Percentiles rank a stretch among this genome's conserved stretches.
Conservation (phyloP, 2,113 vertebrate species). For the Suricata suricatta region DNA sequence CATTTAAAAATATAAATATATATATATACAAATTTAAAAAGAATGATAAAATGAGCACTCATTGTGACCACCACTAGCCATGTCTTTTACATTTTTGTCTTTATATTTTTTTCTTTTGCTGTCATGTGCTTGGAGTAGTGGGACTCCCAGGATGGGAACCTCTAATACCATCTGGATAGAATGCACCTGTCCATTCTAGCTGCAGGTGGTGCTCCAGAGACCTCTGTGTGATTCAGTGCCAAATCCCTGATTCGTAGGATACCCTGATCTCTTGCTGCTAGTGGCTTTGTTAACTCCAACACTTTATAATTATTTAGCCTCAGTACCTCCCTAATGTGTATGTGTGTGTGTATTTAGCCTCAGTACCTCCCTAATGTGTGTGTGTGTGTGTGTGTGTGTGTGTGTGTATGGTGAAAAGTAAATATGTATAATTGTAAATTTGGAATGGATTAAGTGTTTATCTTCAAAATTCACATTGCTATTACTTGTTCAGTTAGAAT, state of each 20-base stretch:
- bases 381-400: not conserved
- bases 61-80: not conserved
- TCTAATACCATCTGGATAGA: not conserved
- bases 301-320: not conserved
- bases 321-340: not conserved
- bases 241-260: not conserved
- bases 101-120: not conserved
- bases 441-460: not conserved
- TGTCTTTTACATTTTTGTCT: constrained; percentile 17
- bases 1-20: not conserved
- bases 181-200: not conserved
- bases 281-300: not conserved
- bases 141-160: not conserved
- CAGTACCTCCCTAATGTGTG: no score
- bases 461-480: constrained; percentile 21
- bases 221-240: not conserved
- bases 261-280: not conserved
- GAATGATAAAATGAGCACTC: not conserved
- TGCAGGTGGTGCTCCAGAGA: not conserved
- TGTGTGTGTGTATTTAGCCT: no score
- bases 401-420: not conserved
- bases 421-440: not conserved
- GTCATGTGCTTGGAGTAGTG: not conserved
- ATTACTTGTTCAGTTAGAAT: not conserved
- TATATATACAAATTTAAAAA: not conserved